phyloP scores from a whole-genome alignment of 2,797 vertebrate genomes.

The Hapalemur alaotrensis region DNA sequence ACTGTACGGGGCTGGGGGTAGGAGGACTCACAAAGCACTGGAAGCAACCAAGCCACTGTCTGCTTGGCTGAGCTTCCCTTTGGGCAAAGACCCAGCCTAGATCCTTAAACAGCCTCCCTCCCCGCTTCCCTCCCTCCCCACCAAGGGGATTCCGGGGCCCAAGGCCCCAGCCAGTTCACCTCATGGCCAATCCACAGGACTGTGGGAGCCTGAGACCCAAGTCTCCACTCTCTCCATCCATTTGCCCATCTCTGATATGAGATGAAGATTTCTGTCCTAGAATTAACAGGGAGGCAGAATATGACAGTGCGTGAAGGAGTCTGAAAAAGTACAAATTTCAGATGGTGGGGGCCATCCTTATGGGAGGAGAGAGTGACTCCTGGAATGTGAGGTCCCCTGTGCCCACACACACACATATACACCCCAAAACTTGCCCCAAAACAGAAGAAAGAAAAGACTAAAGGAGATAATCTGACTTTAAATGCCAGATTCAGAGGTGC shows the following conservation, averaged over 20 bases:
- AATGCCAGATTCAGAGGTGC: background rate
- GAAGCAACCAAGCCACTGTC: background rate
- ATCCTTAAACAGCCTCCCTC: background rate
- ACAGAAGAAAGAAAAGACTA: background rate
- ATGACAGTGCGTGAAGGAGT: background rate
- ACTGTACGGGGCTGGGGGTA: background rate
- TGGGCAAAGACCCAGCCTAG: background rate
- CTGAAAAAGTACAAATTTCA: background rate
- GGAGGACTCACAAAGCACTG: background rate
- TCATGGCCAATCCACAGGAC: background rate
- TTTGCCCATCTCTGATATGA: background rate
- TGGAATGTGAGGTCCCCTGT: background rate
- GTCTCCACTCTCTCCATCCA: background rate
- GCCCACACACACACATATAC: background rate
- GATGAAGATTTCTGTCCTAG: background rate
- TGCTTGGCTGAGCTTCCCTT: background rate
- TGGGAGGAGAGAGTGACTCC: background rate
- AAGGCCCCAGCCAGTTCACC: background rate
- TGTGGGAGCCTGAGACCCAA: background rate
- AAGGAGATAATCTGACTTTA: background rate
- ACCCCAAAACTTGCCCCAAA: background rate
- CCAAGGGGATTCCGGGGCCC: background rate
- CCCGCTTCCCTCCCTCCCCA: background rate
- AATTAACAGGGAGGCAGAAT: background rate
- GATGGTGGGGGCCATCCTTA: background rate